Conservation (phyloP, 2,113 vertebrate genomes). For the Spermophilus dauricus region DNA sequence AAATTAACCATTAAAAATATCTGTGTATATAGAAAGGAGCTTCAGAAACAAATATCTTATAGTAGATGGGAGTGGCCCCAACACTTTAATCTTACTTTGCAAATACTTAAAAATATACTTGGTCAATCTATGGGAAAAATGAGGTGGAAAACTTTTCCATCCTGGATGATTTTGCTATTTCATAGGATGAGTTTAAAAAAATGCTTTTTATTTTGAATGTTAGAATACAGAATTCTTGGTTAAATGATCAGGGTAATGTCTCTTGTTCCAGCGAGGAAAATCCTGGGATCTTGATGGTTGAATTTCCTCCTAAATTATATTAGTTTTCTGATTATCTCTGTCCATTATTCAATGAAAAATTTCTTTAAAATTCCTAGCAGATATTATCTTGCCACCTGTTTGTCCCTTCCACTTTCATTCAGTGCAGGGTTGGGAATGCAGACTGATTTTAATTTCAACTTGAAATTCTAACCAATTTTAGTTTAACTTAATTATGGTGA, state of each 20-base stretch:
- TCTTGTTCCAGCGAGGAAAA: background rate
- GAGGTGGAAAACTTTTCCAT: background rate
- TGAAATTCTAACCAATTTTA: constrained; percentile 51
- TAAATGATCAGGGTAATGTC: constrained; percentile 10
- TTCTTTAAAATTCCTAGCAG: constrained; percentile 27
- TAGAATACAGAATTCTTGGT: constrained; percentile 31
- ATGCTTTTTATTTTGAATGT: constrained; percentile 22
- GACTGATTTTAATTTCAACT: constrained; percentile 53
- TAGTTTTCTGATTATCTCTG: constrained; percentile 39
- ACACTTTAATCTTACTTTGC: constrained; percentile 60
- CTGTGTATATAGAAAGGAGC: background rate
- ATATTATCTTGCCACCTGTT: constrained; percentile 19
- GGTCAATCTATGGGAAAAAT: background rate
- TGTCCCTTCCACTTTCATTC: constrained; percentile 18
- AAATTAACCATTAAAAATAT: too few species aligned
- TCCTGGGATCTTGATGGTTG: constrained; percentile 28
- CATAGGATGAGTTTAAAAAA: background rate
- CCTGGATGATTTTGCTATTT: constrained; percentile 36
- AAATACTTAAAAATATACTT: constrained; percentile 13
- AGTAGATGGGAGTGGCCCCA: background rate
- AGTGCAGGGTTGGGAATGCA: background rate
- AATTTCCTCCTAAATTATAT: background rate
- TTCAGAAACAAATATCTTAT: background rate
- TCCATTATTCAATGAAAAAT: constrained; percentile 25
- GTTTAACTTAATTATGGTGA: constrained; percentile 55